A percentile compares a stretch with the other conserved stretches of the same genome.
Evolutionary conservation across 2,113 vertebrate genomes (phyloP).

Genomic region (Epinephelus moara): DNA sequence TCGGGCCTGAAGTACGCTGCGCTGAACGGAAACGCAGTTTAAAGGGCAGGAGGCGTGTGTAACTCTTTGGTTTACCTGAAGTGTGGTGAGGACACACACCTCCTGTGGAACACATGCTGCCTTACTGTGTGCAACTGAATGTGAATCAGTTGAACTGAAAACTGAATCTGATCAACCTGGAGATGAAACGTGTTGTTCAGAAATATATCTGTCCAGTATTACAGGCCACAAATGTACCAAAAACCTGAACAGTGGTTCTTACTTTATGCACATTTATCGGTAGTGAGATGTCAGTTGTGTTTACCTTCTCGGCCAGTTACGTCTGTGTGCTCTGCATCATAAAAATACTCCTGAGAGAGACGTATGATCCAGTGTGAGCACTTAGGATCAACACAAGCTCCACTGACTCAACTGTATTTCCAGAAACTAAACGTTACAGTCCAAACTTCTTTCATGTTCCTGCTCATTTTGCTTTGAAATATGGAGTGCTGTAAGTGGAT

Average conservation of each 20-base stretch:
- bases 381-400: background rate
- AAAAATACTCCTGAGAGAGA: background rate
- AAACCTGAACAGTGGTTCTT: background rate
- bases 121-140: background rate
- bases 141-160: background rate
- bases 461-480: conserved; percentile 28
- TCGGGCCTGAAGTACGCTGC: conserved; percentile 37
- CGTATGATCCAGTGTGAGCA: background rate
- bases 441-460: conserved; percentile 1
- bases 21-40: conserved; percentile 58
- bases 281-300: conserved; percentile 19
- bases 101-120: background rate
- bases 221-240: conserved; percentile 8
- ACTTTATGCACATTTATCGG: conserved; percentile 7
- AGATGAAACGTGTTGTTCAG: background rate
- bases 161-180: background rate
- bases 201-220: background rate
- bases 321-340: background rate
- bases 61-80: background rate
- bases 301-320: conserved; percentile 50
- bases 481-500: conserved; percentile 16
- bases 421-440: background rate
- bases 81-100: background rate
- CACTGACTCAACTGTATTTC: background rate
- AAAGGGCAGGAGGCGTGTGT: background rate